A percentile compares a stretch with the other conserved stretches of the same genome.
Conservation (phyloP, 2,113 vertebrate genomes). For the Thermophis baileyi region DNA sequence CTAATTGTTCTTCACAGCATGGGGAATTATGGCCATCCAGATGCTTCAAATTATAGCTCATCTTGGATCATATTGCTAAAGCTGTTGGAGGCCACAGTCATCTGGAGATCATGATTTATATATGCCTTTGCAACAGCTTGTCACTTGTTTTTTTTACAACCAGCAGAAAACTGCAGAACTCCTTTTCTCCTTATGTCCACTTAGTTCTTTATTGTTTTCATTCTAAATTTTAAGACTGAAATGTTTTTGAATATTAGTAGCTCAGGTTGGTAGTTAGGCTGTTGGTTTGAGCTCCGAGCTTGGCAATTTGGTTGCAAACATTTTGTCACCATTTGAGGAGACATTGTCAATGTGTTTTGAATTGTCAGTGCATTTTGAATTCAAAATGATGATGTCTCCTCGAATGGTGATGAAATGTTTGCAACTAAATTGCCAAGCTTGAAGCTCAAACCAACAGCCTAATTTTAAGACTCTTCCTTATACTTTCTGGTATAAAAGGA, state of each 20-base stretch:
- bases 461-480: neutral
- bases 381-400: too few relatives aligned
- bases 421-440: too few relatives aligned
- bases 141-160: neutral
- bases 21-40: neutral
- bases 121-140: neutral
- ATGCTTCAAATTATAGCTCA: neutral
- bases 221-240: neutral
- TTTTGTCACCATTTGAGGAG: too few relatives aligned
- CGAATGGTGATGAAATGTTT: too few relatives aligned
- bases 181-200: neutral
- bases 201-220: neutral
- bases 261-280: too few relatives aligned
- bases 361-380: too few relatives aligned
- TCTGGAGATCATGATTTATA: neutral
- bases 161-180: neutral
- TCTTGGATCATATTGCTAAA: neutral
- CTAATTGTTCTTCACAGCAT: neutral
- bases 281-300: too few relatives aligned
- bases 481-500: neutral
- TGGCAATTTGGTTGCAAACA: too few relatives aligned
- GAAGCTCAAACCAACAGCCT: too few relatives aligned
- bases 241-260: too few relatives aligned
- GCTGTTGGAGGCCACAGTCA: neutral
- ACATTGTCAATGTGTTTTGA: too few relatives aligned